These are phyloP conservation scores for Cheilosia vulpina DNA, from an alignment of 2,888 invertebrate species.

Conservation along the genomic window DNA sequence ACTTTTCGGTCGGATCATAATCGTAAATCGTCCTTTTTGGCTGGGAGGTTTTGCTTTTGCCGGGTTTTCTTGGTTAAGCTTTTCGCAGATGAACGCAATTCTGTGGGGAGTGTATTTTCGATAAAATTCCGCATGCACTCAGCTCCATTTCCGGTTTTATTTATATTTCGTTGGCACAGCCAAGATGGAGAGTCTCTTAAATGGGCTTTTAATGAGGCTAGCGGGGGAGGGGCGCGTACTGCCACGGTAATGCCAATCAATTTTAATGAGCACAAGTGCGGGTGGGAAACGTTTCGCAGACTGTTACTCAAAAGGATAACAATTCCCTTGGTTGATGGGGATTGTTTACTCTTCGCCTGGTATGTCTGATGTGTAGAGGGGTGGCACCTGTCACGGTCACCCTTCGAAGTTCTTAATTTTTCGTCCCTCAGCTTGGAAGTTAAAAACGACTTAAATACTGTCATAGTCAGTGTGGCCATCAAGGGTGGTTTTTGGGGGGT, in stretches of 20 bases:
- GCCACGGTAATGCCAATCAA: slow-evolving; percentile 47
- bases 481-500: slow-evolving; percentile 17
- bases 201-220: slow-evolving; percentile 69
- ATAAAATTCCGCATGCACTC: slow-evolving; percentile 50
- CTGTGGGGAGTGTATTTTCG: background rate
- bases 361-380: background rate
- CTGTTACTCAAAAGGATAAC: slow-evolving; percentile 55
- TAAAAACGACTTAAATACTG: slow-evolving; percentile 57
- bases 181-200: slow-evolving; percentile 34
- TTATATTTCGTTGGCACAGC: background rate
- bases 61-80: slow-evolving; percentile 9
- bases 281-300: background rate
- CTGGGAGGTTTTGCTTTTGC: background rate
- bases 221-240: background rate
- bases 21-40: slow-evolving; percentile 55
- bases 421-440: background rate
- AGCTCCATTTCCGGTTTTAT: slow-evolving; percentile 53
- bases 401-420: slow-evolving; percentile 39
- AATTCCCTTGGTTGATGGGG: slow-evolving; percentile 39
- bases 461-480: slow-evolving; percentile 15
- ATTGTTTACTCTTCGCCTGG: slow-evolving; percentile 29
- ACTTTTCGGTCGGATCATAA: slow-evolving; percentile 67
- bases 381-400: slow-evolving; percentile 17
- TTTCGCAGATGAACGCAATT: background rate
- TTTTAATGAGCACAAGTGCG: slow-evolving; percentile 31